These are phyloP conservation scores for Brachypteracias leptosomus DNA, from an alignment of 2,113 vertebrate genomes.

Conservation along the genomic window DNA sequence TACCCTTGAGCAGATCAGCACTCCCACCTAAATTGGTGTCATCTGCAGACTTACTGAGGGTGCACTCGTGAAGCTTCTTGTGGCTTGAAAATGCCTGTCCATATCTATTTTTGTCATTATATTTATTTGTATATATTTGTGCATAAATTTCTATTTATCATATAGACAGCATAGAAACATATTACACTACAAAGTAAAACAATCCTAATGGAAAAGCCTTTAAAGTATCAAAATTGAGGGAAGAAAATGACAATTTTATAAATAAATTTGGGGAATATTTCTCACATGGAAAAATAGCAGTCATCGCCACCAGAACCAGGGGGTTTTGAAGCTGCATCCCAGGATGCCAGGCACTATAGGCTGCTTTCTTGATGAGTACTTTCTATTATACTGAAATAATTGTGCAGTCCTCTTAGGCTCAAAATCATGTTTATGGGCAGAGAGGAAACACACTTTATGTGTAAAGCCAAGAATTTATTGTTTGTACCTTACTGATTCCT, in stretches of 20 bases:
- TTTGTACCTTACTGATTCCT: background rate
- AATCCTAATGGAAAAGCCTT: background rate
- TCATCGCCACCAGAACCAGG: background rate
- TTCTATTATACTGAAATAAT: background rate
- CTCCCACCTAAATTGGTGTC: accelerated
- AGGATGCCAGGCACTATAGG: background rate
- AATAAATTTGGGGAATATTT: background rate
- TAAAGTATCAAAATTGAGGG: background rate
- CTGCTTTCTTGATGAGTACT: background rate
- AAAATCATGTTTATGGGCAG: background rate
- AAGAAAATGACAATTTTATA: background rate
- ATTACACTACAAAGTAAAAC: background rate
- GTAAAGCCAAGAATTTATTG: background rate
- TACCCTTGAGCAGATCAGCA: background rate
- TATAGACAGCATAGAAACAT: background rate
- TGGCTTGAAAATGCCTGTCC: background rate
- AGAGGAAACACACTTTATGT: background rate
- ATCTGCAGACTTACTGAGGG: background rate
- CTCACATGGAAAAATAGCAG: background rate
- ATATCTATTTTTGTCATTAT: background rate
- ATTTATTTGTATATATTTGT: background rate
- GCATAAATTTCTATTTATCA: background rate
- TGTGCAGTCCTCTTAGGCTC: background rate
- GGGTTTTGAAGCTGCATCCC: background rate
- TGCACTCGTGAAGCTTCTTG: background rate